Conservation (phyloP, 64 coral and sea anemone species). For the Exaiptasia diaphana region DNA sequence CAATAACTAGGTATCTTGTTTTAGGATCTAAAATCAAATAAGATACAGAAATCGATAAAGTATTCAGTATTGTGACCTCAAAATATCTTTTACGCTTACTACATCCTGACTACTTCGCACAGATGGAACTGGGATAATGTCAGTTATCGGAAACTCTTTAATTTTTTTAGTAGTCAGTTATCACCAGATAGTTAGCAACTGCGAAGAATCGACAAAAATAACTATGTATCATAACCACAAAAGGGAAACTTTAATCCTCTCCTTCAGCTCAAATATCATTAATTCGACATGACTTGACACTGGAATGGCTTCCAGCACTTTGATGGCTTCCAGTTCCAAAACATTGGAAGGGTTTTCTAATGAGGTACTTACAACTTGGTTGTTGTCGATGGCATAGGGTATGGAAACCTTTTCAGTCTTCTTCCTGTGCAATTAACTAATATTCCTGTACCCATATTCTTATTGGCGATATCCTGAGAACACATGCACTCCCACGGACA, state of each 20-base stretch:
- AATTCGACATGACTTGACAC: neutral
- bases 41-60: neutral
- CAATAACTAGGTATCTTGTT: neutral
- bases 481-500: conserved; percentile 46
- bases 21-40: neutral
- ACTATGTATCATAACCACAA: neutral
- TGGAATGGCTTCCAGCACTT: neutral
- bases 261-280: neutral
- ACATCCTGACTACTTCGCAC: neutral
- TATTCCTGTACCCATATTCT: neutral
- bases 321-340: neutral
- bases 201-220: neutral
- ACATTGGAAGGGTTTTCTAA: neutral
- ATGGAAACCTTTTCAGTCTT: conserved; percentile 40
- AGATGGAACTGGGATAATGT: neutral
- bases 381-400: conserved; percentile 23
- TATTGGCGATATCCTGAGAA: neutral
- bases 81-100: neutral
- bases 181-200: neutral
- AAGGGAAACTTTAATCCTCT: neutral
- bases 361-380: conserved; percentile 52
- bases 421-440: conserved; percentile 48
- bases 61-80: neutral
- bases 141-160: neutral
- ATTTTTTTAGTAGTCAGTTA: neutral